Evolutionary conservation across 2,888 invertebrate species (phyloP).

Genomic region (Eretmocerus hayati): DNA sequence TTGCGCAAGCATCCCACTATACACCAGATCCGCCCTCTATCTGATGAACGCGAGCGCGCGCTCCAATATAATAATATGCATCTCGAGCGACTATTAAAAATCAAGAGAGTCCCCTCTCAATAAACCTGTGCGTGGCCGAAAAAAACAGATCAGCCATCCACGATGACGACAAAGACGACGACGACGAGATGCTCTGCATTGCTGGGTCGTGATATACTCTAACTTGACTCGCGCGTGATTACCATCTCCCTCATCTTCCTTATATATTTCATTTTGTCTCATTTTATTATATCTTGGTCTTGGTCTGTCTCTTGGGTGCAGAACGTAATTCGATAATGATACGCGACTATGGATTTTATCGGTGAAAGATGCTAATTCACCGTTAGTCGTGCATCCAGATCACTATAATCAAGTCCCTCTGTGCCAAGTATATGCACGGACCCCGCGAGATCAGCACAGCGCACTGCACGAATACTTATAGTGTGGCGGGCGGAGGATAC

Average conservation of each 20-base stretch:
- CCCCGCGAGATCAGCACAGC: no score
- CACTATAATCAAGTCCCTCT: slow-evolving; percentile 35
- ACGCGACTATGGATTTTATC: slow-evolving; percentile 38
- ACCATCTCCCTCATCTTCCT: no score
- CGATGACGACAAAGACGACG: no score
- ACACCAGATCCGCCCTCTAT: slow-evolving; percentile 8
- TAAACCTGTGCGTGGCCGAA: slow-evolving; percentile 32
- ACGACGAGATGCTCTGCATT: no score
- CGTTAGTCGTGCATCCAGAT: slow-evolving; percentile 38
- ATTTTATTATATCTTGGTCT: no score
- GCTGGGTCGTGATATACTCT: slow-evolving; percentile 20
- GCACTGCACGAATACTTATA: slow-evolving; percentile 11
- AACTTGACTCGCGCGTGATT: slow-evolving; percentile 30
- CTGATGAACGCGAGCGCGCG: slow-evolving; percentile 7
- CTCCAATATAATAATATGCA: slow-evolving; percentile 9
- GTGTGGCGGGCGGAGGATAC: no score
- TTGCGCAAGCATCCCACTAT: no score
- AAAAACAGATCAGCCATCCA: no score
- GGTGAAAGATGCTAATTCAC: slow-evolving; percentile 43
- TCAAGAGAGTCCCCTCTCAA: slow-evolving; percentile 15
- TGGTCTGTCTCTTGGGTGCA: slow-evolving; percentile 16
- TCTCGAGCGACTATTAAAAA: slow-evolving; percentile 14
- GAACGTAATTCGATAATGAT: slow-evolving; percentile 45
- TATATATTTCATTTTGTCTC: no score
- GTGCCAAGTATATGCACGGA: slow-evolving; percentile 1